Conservation (phyloP, 2,797 vertebrate species). For the Cyclura pinguis region DNA sequence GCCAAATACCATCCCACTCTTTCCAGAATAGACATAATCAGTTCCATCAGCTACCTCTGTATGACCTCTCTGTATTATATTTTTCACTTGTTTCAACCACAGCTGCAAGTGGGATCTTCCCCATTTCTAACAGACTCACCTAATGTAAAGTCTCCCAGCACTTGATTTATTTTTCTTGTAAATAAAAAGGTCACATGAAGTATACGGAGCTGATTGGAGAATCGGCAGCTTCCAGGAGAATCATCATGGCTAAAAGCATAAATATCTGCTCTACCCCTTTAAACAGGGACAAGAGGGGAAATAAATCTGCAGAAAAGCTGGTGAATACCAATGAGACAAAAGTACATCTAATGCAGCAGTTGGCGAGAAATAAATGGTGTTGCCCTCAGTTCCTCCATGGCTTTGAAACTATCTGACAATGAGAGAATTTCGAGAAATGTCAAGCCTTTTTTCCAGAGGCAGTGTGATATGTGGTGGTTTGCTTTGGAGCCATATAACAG, state of each 20-base stretch:
- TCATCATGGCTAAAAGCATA: conserved; percentile 55
- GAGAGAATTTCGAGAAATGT: conserved; percentile 22
- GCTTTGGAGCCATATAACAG: not conserved
- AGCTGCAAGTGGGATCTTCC: conserved; percentile 4
- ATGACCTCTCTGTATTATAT: conserved; percentile 42
- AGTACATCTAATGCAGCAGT: conserved; percentile 5
- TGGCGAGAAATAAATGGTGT: conserved; percentile 14
- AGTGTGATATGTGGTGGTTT: conserved; percentile 20
- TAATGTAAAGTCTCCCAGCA: conserved; percentile 16
- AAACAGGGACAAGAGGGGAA: conserved; percentile 47
- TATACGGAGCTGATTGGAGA: conserved; percentile 38
- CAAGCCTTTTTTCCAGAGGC: not conserved
- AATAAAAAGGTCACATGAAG: conserved; percentile 52
- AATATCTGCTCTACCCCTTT: conserved; percentile 54
- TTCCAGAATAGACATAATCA: conserved; percentile 54
- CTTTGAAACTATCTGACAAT: conserved; percentile 44
- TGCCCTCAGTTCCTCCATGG: not conserved
- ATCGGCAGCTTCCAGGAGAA: conserved; percentile 37
- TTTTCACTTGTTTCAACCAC: conserved; percentile 54
- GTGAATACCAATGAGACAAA: conserved; percentile 56
- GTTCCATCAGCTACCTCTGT: conserved; percentile 51
- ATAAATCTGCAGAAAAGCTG: conserved; percentile 26
- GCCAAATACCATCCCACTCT: conserved; percentile 42
- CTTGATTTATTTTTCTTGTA: conserved; percentile 44
- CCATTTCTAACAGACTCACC: not conserved